These are phyloP conservation scores for Mellivora capensis DNA, from an alignment of 2,113 vertebrate genomes.

Conservation along the genomic window DNA sequence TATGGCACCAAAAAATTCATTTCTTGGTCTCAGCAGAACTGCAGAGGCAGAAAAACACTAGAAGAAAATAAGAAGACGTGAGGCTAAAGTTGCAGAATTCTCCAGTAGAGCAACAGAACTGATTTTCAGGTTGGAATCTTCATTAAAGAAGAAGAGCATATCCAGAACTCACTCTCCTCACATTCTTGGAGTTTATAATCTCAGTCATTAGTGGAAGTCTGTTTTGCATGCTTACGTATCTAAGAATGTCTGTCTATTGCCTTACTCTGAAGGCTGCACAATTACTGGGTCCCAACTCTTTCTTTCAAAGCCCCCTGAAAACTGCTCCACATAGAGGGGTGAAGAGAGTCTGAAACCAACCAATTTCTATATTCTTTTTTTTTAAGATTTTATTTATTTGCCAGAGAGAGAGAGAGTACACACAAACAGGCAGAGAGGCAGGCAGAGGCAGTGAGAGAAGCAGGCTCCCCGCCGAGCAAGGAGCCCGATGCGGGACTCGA, in stretches of 20 bases:
- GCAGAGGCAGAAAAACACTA: background rate
- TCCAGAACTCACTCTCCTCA: background rate
- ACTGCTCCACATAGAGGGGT: background rate
- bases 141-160: background rate
- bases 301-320: background rate
- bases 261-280: background rate
- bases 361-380: background rate
- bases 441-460: too few relatives aligned
- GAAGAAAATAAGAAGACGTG: background rate
- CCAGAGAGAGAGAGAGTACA: too few relatives aligned
- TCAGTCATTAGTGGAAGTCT: background rate
- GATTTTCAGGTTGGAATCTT: background rate
- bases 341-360: background rate
- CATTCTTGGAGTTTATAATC: background rate
- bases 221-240: background rate
- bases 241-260: background rate
- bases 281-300: background rate
- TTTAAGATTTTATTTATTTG: too few relatives aligned
- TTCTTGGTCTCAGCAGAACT: background rate
- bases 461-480: too few relatives aligned
- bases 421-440: too few relatives aligned
- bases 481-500: too few relatives aligned
- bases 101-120: background rate
- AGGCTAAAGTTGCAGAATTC: background rate
- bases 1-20: background rate